These are phyloP conservation scores for Alces alces DNA, from an alignment of 2,113 vertebrate genomes.

Conservation along the genomic window DNA sequence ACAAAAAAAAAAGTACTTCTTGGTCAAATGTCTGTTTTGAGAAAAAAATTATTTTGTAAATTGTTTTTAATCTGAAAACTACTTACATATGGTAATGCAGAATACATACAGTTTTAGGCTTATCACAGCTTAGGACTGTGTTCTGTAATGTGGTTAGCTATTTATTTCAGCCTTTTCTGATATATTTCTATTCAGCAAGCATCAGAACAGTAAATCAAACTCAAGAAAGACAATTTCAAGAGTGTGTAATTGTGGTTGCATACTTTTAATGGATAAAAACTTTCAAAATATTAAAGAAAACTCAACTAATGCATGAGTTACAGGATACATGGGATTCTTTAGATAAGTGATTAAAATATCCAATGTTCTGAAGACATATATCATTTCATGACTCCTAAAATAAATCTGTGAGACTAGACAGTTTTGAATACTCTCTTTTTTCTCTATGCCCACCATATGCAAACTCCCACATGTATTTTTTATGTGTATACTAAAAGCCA, in stretches of 20 bases:
- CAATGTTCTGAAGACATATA: not conserved
- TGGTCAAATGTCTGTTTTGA: not conserved
- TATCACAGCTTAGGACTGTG: not conserved
- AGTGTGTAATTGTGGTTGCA: not conserved
- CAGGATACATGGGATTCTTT: not conserved
- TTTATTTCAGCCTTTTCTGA: not conserved
- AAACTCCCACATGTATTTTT: not conserved
- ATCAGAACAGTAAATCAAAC: not conserved
- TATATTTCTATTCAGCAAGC: not conserved
- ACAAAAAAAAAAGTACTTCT: not conserved
- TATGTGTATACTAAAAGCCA: not conserved
- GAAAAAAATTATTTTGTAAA: not conserved
- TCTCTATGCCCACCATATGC: not conserved
- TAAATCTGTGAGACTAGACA: not conserved
- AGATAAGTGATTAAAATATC: not conserved
- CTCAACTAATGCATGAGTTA: not conserved
- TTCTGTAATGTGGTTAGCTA: not conserved
- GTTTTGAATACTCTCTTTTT: not conserved
- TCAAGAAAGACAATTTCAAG: not conserved
- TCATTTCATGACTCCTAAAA: not conserved
- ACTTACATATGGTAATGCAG: not conserved
- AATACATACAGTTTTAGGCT: not conserved
- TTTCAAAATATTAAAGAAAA: slow-evolving; percentile 7
- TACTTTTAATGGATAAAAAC: not conserved
- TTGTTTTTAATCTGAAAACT: not conserved